These are phyloP conservation scores for Liasis olivaceus DNA, from an alignment of 2,797 vertebrate genomes.

Conservation along the genomic window DNA sequence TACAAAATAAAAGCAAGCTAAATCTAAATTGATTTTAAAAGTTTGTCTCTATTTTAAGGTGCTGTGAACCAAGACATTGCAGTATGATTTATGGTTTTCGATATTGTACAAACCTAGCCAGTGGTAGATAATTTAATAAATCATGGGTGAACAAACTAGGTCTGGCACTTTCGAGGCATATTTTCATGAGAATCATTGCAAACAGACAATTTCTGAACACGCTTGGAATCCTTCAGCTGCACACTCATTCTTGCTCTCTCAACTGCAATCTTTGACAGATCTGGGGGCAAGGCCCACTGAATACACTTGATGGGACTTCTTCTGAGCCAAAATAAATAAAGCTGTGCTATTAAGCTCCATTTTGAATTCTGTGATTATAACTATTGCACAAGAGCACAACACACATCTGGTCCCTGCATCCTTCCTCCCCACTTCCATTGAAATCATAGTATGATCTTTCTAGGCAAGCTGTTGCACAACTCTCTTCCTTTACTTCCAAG, in stretches of 20 bases:
- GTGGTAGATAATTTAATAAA: too few relatives aligned
- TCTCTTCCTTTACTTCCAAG: constrained; percentile 45
- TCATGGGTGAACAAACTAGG: too few relatives aligned
- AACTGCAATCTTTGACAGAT: neutral
- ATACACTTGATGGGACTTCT: neutral
- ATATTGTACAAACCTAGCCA: too few relatives aligned
- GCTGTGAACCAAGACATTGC: too few relatives aligned
- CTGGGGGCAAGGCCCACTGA: neutral
- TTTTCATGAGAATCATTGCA: neutral
- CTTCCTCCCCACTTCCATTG: neutral
- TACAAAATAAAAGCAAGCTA: too few relatives aligned
- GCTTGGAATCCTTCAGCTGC: neutral
- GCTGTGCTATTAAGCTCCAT: neutral
- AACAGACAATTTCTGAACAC: neutral
- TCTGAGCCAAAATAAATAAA: neutral
- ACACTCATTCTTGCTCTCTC: neutral
- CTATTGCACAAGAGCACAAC: neutral
- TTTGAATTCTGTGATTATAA: neutral
- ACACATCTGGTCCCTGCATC: neutral
- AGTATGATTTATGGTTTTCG: too few relatives aligned
- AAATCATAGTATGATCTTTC: constrained; percentile 23
- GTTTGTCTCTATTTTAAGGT: too few relatives aligned
- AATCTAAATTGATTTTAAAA: too few relatives aligned
- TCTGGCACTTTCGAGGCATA: neutral
- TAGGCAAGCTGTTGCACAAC: constrained; percentile 48